Evolutionary conservation across 2,888 invertebrate genomes (phyloP), one percentile per base, ranked within the genome.

Genomic region (Dinocampus coccinellae): DNA sequence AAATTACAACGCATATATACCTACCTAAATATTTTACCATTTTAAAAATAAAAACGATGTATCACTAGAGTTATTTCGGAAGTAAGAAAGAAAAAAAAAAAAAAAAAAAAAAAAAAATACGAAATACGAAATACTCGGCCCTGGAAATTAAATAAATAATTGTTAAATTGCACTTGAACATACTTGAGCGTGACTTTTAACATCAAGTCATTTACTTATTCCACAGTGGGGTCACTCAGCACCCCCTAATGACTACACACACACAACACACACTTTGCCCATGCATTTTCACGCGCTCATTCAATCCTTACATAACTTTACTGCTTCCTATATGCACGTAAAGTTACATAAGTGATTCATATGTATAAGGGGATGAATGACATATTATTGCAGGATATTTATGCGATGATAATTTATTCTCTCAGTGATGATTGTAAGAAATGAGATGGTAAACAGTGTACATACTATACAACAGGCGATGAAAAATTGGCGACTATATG

Each of bases 1-100:
- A 80, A 84, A 85, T 85, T 83, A 85, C 84, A 83, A 81, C 81
- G 73, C 61, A 63, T 58, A 34, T 7, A 22, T 53, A n/a, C n/a
- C n/a, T 36, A 22, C 36, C 9, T 24, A 33, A 22, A 36, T 11
- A 36, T 36, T 36, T 36, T 4, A 36, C 2, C 9, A 36, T 36
- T 58, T 29, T 29, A n/a, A 11, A 9, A 13, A 42, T n/a, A 39
- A 62, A 1, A 62, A 13, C 6, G 6, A 26, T 22, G 3, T 6
- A 26, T 10, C 4, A 7, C 1, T 22, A 62, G 11, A 22, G 39
- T 22, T 24, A n/a, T n/a, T n/a, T n/a, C n/a, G n/a, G n/a, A n/a
- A n/a, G n/a, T n/a, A n/a, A n/a, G n/a, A n/a, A n/a, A n/a, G n/a
- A n/a, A n/a, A n/a, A n/a, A n/a, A n/a, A n/a, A n/a, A n/a, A n/a